phyloP scores from a whole-genome alignment of 2,113 vertebrate species.

The Gymnorhina tibicen region DNA sequence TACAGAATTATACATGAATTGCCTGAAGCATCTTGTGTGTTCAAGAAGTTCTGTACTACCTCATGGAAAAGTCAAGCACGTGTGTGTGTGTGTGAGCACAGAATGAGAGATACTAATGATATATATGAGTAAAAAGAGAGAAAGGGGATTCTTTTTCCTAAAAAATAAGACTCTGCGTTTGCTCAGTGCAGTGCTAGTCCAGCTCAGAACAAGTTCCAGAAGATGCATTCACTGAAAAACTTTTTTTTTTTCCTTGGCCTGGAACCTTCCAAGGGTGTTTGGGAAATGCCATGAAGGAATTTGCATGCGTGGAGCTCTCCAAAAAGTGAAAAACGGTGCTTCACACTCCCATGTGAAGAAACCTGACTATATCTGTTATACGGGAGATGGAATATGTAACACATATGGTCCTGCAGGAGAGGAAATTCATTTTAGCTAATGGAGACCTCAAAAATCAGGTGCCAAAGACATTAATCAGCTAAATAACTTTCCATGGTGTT shows the following conservation, averaged over 20 bases:
- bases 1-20: not conserved
- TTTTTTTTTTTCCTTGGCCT: not conserved
- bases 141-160: not conserved
- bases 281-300: conserved; percentile 1
- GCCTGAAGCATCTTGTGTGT: not conserved
- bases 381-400: not conserved
- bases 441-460: conserved; percentile 47
- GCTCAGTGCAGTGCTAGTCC: not conserved
- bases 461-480: conserved; percentile 48
- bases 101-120: not conserved
- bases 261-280: not conserved
- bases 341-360: not conserved
- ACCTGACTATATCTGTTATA: not conserved
- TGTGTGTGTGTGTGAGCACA: not conserved
- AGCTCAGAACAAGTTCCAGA: not conserved
- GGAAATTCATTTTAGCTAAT: conserved; percentile 51
- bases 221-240: not conserved
- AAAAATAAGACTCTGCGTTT: not conserved
- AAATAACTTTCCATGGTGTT: not conserved
- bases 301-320: not conserved
- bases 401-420: not conserved
- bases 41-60: not conserved
- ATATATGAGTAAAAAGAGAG: not conserved
- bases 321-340: not conserved
- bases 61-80: not conserved